Evolutionary conservation across 92 coral and sea anemone species (phyloP).

Genomic region (Pocillopora grandis): DNA sequence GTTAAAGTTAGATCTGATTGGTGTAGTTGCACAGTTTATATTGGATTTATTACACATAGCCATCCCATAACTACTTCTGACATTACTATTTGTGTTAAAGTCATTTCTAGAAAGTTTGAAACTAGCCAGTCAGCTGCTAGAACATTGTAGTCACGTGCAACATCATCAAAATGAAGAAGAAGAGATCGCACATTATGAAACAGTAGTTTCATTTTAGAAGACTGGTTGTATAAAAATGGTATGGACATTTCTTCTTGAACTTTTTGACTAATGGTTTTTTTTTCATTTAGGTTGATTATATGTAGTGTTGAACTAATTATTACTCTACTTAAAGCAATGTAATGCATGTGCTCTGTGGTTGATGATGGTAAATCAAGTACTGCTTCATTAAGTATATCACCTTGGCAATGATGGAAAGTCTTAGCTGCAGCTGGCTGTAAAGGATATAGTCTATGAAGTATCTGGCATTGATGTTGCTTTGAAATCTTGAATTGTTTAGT

Average conservation of each 20-base stretch:
- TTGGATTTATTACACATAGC: constrained; percentile 35
- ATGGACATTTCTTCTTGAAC: constrained; percentile 56
- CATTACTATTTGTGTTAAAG: constrained; percentile 23
- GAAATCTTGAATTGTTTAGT: no score
- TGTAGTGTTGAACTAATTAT: constrained; percentile 44
- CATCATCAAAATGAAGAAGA: no score
- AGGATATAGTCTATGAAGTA: constrained; percentile 55
- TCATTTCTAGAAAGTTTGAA: constrained; percentile 57
- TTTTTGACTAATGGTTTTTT: constrained; percentile 48
- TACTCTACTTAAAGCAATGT: constrained; percentile 51
- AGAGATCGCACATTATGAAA: not conserved
- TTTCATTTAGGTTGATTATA: constrained; percentile 43
- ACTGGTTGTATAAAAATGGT: constrained; percentile 42
- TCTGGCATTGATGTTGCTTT: constrained; percentile 39
- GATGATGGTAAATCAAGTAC: constrained; percentile 51
- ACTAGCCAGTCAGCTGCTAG: no score
- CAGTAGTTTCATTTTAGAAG: constrained; percentile 37
- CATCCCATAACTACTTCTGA: constrained; percentile 48
- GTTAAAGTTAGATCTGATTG: no score
- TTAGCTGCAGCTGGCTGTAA: constrained; percentile 57
- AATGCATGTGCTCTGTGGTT: constrained; percentile 55
- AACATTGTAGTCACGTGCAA: no score
- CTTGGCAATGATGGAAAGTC: constrained; percentile 59
- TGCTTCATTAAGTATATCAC: constrained; percentile 63
- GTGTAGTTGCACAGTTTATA: no score